phyloP scores from a whole-genome alignment of 2,113 vertebrate genomes.

The Terrapene triunguis region DNA sequence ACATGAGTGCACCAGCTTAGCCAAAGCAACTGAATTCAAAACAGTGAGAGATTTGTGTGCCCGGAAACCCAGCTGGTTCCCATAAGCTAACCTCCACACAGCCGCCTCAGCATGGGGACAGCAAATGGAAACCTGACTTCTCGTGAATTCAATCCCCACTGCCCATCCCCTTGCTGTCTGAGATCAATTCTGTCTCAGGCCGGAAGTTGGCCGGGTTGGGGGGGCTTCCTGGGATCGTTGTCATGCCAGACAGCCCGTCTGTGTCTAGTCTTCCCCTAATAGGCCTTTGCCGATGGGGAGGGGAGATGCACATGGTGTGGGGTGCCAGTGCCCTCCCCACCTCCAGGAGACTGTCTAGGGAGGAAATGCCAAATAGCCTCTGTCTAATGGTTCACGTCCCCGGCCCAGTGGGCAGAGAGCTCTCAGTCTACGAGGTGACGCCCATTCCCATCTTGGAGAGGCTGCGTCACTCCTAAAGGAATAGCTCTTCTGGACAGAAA shows the following conservation, averaged over 20 bases:
- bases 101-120: background rate
- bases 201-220: background rate
- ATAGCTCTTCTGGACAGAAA: rapidly evolving
- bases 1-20: background rate
- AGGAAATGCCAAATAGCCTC: background rate
- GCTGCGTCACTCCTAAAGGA: background rate
- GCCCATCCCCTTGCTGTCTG: background rate
- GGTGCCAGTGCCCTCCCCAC: background rate
- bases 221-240: rapidly evolving
- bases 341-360: background rate
- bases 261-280: background rate
- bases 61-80: background rate
- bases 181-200: background rate
- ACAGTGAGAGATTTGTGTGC: background rate
- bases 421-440: background rate
- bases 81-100: background rate
- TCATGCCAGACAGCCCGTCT: background rate
- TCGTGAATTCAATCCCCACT: background rate
- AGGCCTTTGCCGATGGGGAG: background rate
- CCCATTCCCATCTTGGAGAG: background rate
- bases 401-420: background rate
- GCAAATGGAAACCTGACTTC: background rate
- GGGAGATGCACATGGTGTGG: rapidly evolving
- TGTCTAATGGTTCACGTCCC: background rate
- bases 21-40: background rate